These are phyloP conservation scores for Dermochelys coriacea DNA, from an alignment of 2,797 vertebrate genomes.

Conservation along the genomic window DNA sequence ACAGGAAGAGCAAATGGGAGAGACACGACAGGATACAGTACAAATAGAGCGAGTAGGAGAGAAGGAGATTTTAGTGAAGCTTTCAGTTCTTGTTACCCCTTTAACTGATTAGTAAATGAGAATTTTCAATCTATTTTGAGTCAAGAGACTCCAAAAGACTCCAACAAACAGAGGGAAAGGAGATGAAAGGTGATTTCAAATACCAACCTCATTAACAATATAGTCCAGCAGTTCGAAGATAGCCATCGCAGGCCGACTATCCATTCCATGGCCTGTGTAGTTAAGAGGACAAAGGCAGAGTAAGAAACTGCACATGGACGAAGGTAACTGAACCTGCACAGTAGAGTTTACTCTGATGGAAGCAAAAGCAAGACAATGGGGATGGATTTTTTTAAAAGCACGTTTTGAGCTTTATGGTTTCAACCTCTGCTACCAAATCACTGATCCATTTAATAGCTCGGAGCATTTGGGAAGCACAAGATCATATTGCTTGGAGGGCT, in stretches of 20 bases:
- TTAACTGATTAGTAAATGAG: background rate
- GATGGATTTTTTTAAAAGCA: fast-evolving
- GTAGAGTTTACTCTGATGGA: background rate
- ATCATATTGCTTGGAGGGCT: background rate
- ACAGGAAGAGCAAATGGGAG: background rate
- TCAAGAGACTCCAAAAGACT: background rate
- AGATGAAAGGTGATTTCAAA: background rate
- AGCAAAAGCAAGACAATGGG: background rate
- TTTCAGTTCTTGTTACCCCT: background rate
- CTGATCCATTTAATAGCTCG: slow-evolving; percentile 4
- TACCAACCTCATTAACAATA: slow-evolving; percentile 96
- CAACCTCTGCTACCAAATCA: background rate
- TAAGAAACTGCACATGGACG: slow-evolving; percentile 9
- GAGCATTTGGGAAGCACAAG: slow-evolving; percentile 17
- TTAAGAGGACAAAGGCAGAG: background rate
- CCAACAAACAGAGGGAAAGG: fast-evolving
- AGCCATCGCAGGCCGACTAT: slow-evolving; percentile 95
- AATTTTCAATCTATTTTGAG: background rate
- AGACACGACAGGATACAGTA: background rate
- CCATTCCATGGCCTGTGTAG: slow-evolving; percentile 89
- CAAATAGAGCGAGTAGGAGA: background rate
- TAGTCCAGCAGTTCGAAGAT: slow-evolving; percentile 99
- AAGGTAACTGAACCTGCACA: fast-evolving
- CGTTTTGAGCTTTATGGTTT: background rate
- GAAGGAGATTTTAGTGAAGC: fast-evolving